These are phyloP conservation scores for Heliconius hortense DNA, from an alignment of 2,888 invertebrate genomes.

Conservation along the genomic window DNA sequence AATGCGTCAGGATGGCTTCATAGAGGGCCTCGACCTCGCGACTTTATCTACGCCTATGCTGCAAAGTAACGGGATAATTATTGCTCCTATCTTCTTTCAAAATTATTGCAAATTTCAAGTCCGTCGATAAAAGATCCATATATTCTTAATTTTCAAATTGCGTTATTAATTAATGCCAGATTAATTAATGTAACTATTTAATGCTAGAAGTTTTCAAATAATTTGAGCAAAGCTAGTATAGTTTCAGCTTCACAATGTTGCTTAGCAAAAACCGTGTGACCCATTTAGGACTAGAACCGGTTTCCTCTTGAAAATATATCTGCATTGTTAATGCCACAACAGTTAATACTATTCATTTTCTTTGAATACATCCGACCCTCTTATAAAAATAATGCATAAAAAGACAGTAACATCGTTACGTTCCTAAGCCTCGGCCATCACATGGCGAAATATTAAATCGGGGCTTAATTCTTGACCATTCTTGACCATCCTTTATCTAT, in stretches of 20 bases:
- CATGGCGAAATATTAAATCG: constrained; percentile 66
- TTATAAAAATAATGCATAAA: constrained; percentile 74
- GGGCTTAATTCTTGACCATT: constrained; percentile 64
- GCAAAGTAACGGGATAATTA: constrained; percentile 74
- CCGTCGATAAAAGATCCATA: neutral
- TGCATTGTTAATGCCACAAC: constrained; percentile 75
- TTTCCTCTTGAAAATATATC: constrained; percentile 76
- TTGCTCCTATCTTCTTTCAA: constrained; percentile 54
- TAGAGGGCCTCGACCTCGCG: constrained; percentile 75
- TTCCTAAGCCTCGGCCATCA: constrained; percentile 66
- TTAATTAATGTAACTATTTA: neutral
- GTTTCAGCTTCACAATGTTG: constrained; percentile 53
- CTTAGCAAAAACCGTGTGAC: constrained; percentile 78
- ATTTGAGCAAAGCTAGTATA: constrained; percentile 3
- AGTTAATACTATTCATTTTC: constrained; percentile 77
- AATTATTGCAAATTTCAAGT: constrained; percentile 18
- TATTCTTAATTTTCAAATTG: neutral
- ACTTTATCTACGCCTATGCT: constrained; percentile 76
- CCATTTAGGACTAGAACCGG: constrained; percentile 80
- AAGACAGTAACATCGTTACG: constrained; percentile 73
- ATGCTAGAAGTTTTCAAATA: neutral
- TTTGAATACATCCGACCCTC: constrained; percentile 74
- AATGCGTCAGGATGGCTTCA: constrained; percentile 69
- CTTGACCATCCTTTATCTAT: constrained; percentile 57
- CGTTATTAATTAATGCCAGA: neutral